Base-by-base conservation (phyloP, 2,888 invertebrate genomes). In the Chrysodeixis includens region DNA sequence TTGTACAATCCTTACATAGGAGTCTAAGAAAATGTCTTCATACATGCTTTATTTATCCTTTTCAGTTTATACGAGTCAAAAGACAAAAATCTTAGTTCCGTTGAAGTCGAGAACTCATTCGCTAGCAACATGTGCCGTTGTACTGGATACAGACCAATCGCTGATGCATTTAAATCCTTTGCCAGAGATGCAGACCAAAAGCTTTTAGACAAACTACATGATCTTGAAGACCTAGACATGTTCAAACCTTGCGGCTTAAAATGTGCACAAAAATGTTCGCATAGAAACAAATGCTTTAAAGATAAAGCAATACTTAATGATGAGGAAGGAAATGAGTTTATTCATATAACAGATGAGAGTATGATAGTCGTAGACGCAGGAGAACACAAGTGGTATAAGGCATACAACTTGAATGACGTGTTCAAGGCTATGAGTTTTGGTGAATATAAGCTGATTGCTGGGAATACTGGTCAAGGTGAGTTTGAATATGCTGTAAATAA, bases 41-140 rank as follows among this genome's bases (percentile, higher is more conserved):
- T 4, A 26, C 26, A 26, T 26, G n/a, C 6, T 26, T 26, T 26
- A 26, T 26, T 30, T 35, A 55, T 16, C 9, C 30, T 62, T 86
- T 84, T 46, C 79, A 92, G 92, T 66, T 74, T 91, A 18, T 72
- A 87, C 2, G 78, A 89, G 71, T 78, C 74, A 8, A 79, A 74
- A 44, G 84, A 81, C 10, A 84, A 83, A 71, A 86, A 92, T 9
- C 79, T 96, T 40, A 96, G 96, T 6, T 96, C 96, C 95, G 91
- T 96, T 40, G 96, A 97, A 77, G 94, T 97, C 22, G 97, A 97
- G 85, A 96, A 97, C 77, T 95, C 96, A 0, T 97, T 97, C 72
- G 97, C 96, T 1, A 96, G 97, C 54, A 97, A 97, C 77, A 96
- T 97, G 35, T 97, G 97, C 76, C 95, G 97, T 46, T 97, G 97